Conservation (phyloP, 2,888 invertebrate genomes). For the Drosophila borborema region DNA sequence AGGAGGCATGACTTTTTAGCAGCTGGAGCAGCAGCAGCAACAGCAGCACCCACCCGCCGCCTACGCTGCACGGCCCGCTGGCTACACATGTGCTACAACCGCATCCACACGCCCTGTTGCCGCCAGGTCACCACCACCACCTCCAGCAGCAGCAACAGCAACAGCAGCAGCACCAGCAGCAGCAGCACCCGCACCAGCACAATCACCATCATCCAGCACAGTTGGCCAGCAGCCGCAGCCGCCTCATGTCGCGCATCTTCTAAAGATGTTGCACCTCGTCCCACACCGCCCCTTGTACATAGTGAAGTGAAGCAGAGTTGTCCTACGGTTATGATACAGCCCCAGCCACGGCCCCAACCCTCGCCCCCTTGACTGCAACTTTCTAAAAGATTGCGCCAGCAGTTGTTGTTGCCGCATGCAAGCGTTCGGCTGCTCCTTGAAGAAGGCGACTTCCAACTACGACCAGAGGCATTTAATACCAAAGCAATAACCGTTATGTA, state of each 20-base stretch:
- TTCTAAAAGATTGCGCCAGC: conserved; percentile 54
- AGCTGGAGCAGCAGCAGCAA: conserved; percentile 92
- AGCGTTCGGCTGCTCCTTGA: conserved; percentile 50
- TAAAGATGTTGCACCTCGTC: conserved; percentile 69
- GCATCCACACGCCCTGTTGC: conserved; percentile 34
- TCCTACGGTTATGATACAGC: conserved; percentile 23
- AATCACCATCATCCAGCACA: conserved; percentile 37
- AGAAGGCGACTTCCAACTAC: conserved; percentile 61
- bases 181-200: conserved; percentile 30
- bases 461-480: conserved; percentile 85
- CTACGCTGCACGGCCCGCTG: conserved; percentile 4
- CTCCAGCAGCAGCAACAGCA: conserved; percentile 34
- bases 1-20: conserved; percentile 94
- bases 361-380: conserved; percentile 40
- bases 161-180: conserved; percentile 32
- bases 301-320: conserved; percentile 33
- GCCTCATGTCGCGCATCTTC: conserved; percentile 85
- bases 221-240: conserved; percentile 80
- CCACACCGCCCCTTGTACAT: conserved; percentile 38
- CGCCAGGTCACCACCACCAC: conserved; percentile 33
- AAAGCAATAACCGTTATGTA: conserved; percentile 83
- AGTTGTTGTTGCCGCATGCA: conserved; percentile 10
- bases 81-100: conserved; percentile 22
- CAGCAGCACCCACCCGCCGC: conserved; percentile 86
- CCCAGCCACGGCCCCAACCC: not conserved